Conservation (phyloP, 1,140 invertebrate genomes). For the Bombus soroeensis region DNA sequence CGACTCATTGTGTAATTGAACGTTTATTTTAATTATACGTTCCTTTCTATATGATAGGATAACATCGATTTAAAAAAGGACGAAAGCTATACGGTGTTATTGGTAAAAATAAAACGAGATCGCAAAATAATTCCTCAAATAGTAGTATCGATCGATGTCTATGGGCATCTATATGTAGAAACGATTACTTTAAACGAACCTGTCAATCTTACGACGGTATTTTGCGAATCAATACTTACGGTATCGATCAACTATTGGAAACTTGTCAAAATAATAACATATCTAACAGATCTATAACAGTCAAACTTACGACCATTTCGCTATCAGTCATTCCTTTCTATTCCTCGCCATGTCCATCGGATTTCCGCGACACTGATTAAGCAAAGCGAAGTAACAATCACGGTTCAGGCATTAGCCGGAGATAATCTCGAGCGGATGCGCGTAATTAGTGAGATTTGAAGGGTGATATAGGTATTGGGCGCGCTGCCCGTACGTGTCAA, state of each 20-base stretch:
- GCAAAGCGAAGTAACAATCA: conserved; percentile 10
- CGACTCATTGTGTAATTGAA: background rate
- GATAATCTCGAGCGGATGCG: background rate
- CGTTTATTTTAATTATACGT: background rate
- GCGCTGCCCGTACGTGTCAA: conserved; percentile 9
- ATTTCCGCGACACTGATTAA: background rate
- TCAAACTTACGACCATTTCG: background rate
- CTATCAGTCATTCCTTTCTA: background rate
- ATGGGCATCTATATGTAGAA: too few species aligned
- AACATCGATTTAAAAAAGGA: too few species aligned
- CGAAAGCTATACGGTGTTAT: background rate
- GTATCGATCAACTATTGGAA: background rate
- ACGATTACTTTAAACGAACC: background rate
- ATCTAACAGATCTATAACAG: background rate
- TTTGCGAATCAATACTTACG: background rate
- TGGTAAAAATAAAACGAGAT: too few species aligned
- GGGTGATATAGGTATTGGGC: conserved; percentile 24
- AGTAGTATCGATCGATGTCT: background rate
- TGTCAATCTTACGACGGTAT: background rate
- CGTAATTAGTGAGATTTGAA: conserved; percentile 40
- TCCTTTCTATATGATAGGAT: too few species aligned
- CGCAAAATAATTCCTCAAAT: too few species aligned
- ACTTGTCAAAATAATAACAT: background rate
- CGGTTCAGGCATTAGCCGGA: background rate
- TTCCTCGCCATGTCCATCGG: background rate